Percentiles rank a stretch among this genome's conserved stretches.
These are phyloP conservation scores for Ophion ellenae DNA, from an alignment of 2,888 invertebrate genomes.

Conservation along the genomic window DNA sequence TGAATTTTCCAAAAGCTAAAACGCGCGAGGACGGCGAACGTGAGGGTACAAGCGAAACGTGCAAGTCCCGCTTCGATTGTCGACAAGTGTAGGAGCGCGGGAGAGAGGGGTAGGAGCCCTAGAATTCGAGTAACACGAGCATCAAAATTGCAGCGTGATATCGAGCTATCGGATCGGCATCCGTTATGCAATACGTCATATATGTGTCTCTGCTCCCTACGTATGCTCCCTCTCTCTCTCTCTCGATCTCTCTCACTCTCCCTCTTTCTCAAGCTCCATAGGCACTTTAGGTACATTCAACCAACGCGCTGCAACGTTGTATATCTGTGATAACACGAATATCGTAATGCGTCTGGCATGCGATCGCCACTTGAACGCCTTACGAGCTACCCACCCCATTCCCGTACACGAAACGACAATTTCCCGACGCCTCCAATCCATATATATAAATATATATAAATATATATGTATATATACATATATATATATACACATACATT, in stretches of 20 bases:
- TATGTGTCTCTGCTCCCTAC: slow-evolving; percentile 67
- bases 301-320: slow-evolving; percentile 63
- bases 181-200: slow-evolving; percentile 78
- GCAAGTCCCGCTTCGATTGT: slow-evolving; percentile 6
- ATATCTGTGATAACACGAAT: slow-evolving; percentile 76
- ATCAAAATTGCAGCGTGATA: slow-evolving; percentile 78
- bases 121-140: slow-evolving; percentile 64
- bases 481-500: too few relatives aligned
- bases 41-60: slow-evolving; percentile 39
- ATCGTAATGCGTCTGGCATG: slow-evolving; percentile 80
- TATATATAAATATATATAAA: neutral
- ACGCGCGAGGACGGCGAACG: neutral
- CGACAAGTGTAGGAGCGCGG: neutral
- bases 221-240: neutral
- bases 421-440: slow-evolving; percentile 31
- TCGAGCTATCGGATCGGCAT: slow-evolving; percentile 82
- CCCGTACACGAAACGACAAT: slow-evolving; percentile 65
- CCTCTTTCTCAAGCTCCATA: neutral
- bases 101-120: slow-evolving; percentile 25
- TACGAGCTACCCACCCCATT: slow-evolving; percentile 73
- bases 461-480: too few relatives aligned
- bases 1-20: slow-evolving; percentile 35
- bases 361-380: slow-evolving; percentile 78
- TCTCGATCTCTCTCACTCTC: slow-evolving; percentile 3
- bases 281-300: slow-evolving; percentile 33